Evolutionary conservation across 2,888 invertebrate genomes (phyloP), one percentile per base, ranked within the genome.

Genomic region (Aleiodes alternator): DNA sequence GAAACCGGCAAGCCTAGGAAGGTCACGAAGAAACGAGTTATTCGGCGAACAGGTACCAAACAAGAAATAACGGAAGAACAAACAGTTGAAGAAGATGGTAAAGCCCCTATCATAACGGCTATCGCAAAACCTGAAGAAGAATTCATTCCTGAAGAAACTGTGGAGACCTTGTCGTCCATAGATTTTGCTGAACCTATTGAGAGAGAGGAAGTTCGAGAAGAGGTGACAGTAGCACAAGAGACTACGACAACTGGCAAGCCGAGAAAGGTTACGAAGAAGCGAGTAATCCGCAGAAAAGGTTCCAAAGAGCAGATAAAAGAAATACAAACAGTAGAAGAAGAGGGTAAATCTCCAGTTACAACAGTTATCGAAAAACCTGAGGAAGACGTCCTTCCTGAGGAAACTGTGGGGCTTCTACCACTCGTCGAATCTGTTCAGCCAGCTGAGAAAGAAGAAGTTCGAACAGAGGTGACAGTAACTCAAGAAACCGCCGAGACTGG

Each of bases 71-170:
- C 85, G 5, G 84, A 85, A 75, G 85, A 88, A 81, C 80, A 69
- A 81, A 90, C 90, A 34, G 87, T 90, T 55, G 90, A 90, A 80
- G 91, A 90, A 80, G 90, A 90, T 77, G 90, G 90, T 56, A 90
- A 88, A 82, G 81, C 90, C 87, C 86, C 91, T 76, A 82, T 90
- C 82, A 85, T 89, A 71, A 80, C 90, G 4, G 88, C 90, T 79
- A 84, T 89, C 55, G 87, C 84, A 76, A 85, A 76, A 55, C 86
- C 85, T 55, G 82, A 79, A 31, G 82, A 80, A 29, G 75, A 72
- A 76, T 53, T 80, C 0, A 73, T 82, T 29, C 77, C 74, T 7
- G 74, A 81, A 2, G 81, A 81, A 51, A 74, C 69, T 1, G 80
- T 76, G 1, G 64, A 76, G 4, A 53, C 73, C 0, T 34, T 75